Evolutionary conservation across 2,888 invertebrate genomes (phyloP).

Genomic region (Laothoe populi): DNA sequence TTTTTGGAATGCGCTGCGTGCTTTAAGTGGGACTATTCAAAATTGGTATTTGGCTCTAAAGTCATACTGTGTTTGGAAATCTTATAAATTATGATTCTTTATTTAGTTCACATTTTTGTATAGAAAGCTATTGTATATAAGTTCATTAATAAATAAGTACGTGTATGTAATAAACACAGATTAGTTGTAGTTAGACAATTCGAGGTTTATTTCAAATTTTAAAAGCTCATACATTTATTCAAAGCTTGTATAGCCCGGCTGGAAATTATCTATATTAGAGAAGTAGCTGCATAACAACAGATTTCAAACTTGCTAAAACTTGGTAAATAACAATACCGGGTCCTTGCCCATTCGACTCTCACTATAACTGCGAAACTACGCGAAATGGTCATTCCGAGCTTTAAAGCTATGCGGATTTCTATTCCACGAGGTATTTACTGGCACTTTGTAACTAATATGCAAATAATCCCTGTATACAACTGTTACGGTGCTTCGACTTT

Average conservation of each 20-base stretch:
- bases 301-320: background rate
- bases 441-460: constrained; percentile 12
- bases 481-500: background rate
- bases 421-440: background rate
- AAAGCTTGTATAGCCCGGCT: background rate
- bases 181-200: background rate
- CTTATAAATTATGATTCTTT: too few relatives aligned
- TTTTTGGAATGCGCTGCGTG: too few relatives aligned
- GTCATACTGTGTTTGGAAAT: too few relatives aligned
- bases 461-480: constrained; percentile 10
- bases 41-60: too few relatives aligned
- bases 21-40: too few relatives aligned
- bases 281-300: background rate
- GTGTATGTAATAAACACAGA: too few relatives aligned
- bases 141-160: too few relatives aligned
- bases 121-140: too few relatives aligned
- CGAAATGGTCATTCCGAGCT: background rate
- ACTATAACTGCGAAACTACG: background rate
- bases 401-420: background rate
- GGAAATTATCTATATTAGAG: background rate
- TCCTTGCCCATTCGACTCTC: background rate
- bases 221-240: too few relatives aligned
- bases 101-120: too few relatives aligned
- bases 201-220: background rate
- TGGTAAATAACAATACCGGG: background rate